Percentiles rank a stretch among this genome's conserved stretches.
phyloP scores from a whole-genome alignment of 2,888 invertebrate species.

The Ceratothoa steindachneri region DNA sequence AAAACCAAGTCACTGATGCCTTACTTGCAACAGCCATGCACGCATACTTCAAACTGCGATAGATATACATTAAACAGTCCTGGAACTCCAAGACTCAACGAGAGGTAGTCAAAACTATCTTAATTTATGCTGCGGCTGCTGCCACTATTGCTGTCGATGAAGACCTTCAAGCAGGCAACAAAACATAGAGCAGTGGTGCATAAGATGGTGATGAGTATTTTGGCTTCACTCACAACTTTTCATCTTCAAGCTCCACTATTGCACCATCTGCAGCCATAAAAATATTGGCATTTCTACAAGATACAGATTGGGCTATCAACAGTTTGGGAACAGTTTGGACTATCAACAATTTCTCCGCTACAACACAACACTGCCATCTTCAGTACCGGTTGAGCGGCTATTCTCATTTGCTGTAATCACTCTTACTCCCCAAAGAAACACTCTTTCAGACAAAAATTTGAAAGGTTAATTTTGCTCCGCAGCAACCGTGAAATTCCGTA shows the following conservation, averaged over 20 bases:
- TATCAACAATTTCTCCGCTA: slow-evolving; percentile 9
- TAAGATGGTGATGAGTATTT: no score
- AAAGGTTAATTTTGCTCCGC: slow-evolving; percentile 3
- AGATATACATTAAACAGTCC: no score
- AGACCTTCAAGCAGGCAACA: background rate
- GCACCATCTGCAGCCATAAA: slow-evolving; percentile 19
- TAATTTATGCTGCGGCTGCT: no score
- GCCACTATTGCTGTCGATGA: no score
- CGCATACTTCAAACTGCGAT: no score
- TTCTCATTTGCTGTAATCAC: background rate
- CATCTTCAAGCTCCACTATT: background rate
- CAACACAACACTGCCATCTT: background rate
- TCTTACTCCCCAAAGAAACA: background rate
- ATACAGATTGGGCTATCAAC: slow-evolving; percentile 14
- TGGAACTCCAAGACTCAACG: no score
- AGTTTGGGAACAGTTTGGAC: background rate
- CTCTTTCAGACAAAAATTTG: background rate
- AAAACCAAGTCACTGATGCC: no score
- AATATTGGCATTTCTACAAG: slow-evolving; percentile 18
- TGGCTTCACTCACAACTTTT: no score
- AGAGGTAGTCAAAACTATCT: no score
- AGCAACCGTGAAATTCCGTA: slow-evolving; percentile 8
- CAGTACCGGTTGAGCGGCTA: background rate
- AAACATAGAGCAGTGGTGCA: background rate
- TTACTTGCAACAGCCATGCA: no score